Evolutionary conservation across 1,140 invertebrate species (phyloP).

Genomic region (Macrobrachium rosenbergii): DNA sequence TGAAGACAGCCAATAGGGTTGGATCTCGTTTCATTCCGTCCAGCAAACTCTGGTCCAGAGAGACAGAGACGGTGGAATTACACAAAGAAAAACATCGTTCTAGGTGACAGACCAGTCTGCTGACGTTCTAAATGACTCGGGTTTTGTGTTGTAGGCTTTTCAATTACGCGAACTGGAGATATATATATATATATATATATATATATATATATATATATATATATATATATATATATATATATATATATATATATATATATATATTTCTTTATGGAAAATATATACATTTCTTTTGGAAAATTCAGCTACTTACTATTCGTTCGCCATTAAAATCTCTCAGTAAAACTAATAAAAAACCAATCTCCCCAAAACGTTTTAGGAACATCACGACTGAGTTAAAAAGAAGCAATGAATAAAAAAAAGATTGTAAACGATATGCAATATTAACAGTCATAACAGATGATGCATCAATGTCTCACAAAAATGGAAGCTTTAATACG

Average conservation of each 20-base stretch:
- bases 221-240: too few relatives aligned
- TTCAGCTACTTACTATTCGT: too few relatives aligned
- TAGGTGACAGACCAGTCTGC: background rate
- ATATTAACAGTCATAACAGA: background rate
- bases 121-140: background rate
- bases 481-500: background rate
- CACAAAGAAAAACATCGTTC: too few relatives aligned
- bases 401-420: background rate
- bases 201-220: too few relatives aligned
- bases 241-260: too few relatives aligned
- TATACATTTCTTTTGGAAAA: background rate
- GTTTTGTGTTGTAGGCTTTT: too few relatives aligned
- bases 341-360: background rate
- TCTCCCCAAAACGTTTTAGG: too few relatives aligned
- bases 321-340: too few relatives aligned
- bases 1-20: slow-evolving; percentile 42
- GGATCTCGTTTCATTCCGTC: slow-evolving; percentile 58
- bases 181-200: too few relatives aligned
- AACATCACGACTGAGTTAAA: too few relatives aligned
- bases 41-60: slow-evolving; percentile 20
- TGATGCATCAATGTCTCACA: background rate
- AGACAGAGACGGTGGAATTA: background rate
- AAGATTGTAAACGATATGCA: background rate
- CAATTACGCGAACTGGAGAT: too few relatives aligned
- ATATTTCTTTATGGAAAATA: too few relatives aligned